Conservation (phyloP, 2,888 invertebrate genomes). For the Callimorpha dominula region DNA sequence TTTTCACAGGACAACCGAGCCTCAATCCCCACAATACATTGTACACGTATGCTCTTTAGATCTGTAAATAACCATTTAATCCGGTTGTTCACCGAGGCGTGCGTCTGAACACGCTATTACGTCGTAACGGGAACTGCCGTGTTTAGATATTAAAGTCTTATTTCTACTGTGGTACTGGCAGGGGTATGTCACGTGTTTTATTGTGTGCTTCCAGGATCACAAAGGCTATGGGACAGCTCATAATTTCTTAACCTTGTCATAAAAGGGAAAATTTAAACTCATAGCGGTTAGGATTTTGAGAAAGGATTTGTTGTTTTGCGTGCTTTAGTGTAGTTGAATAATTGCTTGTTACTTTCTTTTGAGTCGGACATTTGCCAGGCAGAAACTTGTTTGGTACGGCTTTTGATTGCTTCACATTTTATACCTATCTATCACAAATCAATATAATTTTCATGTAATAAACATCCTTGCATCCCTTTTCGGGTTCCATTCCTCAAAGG, state of each 20-base stretch:
- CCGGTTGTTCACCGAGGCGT: conserved; percentile 28
- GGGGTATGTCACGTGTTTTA: conserved; percentile 10
- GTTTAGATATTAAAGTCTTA: conserved; percentile 49
- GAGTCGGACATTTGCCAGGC: neutral
- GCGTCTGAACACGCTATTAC: conserved; percentile 40
- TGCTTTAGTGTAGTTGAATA: neutral
- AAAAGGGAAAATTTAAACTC: conserved; percentile 7
- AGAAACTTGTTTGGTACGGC: neutral
- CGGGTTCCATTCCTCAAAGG: no score
- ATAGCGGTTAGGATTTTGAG: neutral
- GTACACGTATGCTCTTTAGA: conserved; percentile 16
- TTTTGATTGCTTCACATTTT: neutral
- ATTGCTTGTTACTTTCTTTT: neutral
- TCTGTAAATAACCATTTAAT: conserved; percentile 48
- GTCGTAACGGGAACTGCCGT: conserved; percentile 22
- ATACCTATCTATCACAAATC: no score
- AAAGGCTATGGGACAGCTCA: conserved; percentile 11
- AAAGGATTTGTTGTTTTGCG: neutral
- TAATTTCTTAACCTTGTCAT: conserved; percentile 17
- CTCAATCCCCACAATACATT: conserved; percentile 2
- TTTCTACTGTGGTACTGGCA: conserved; percentile 23
- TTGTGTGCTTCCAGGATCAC: conserved; percentile 10
- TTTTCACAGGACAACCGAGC: conserved; percentile 5
- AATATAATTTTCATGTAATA: no score
- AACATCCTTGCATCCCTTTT: neutral